Evolutionary conservation across 2,888 invertebrate species (phyloP), one percentile per base, ranked within the genome.

Genomic region (Troides aeacus): DNA sequence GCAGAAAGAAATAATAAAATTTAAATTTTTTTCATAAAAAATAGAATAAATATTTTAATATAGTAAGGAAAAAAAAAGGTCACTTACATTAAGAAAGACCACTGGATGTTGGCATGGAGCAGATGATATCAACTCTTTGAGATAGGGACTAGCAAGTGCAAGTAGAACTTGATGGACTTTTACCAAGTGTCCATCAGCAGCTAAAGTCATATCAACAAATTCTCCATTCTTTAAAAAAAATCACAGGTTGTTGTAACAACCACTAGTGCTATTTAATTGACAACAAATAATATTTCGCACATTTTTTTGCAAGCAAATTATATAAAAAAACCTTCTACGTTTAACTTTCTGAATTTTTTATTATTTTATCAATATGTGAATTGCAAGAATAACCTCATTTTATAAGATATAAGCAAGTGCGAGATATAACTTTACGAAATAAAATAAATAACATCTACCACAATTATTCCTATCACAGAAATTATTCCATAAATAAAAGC

Each of bases 41-140:
- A 15, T n/a, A 6, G 7, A 23, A 21, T 58, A 12, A 58, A 58
- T 24, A 3, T 12, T 2, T 18, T 53, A 53, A 7, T 53, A n/a
- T n/a, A n/a, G n/a, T n/a, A n/a, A 18, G 18, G 15, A 23, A 1
- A 58, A 15, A 39, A 60, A 68, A 30, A n/a, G 23, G 57, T 66
- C 61, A 82, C 86, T 85, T 82, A 93, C 93, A 84, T 93, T 92
- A 0, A 93, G 82, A 78, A 90, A 93, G 71, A 93, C 82, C 24
- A 93, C 85, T 36, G 93, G 93, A 78, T 93, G 92, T 76, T 84
- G 88, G 74, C 90, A 89, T 6, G 91, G 89, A 24, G 89, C 88
- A 15, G 93, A 90, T 36, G 84, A 79, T 57, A 93, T 87, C 23
- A 93, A 81, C 58, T 90, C 88, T 72, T 91, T 93, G 17, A 93